Evolutionary conservation across 2,888 invertebrate species (phyloP).

Genomic region (Oconnorella tubifera): DNA sequence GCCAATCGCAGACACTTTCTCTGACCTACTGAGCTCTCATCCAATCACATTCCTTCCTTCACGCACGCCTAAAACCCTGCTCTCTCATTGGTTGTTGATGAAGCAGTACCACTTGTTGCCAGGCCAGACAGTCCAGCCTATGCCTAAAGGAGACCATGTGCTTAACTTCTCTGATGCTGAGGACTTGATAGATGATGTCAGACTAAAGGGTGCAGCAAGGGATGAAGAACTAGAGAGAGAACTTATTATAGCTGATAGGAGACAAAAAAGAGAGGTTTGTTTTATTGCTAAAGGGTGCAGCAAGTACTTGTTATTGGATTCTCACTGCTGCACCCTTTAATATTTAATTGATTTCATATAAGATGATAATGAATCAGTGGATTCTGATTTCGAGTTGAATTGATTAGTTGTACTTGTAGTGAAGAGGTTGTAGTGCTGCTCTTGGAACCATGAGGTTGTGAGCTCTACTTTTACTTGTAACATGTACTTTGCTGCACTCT

Average conservation of each 20-base stretch:
- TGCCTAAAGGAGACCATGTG: conserved; percentile 57
- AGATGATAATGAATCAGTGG: too few species aligned
- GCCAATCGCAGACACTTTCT: conserved; percentile 70
- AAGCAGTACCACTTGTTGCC: conserved; percentile 86
- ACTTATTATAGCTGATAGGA: conserved; percentile 48
- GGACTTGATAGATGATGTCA: conserved; percentile 73
- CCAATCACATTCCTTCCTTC: conserved; percentile 81
- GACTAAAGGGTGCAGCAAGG: conserved; percentile 71
- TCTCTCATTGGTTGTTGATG: conserved; percentile 86
- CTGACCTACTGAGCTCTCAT: conserved; percentile 77
- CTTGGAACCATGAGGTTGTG: too few species aligned
- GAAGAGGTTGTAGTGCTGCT: too few species aligned
- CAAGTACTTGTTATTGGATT: too few species aligned
- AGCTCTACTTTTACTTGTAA: too few species aligned
- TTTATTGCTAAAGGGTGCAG: too few species aligned
- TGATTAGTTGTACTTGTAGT: too few species aligned
- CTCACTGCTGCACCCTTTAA: too few species aligned
- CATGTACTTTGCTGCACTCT: too few species aligned
- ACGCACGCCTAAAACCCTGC: conserved; percentile 78
- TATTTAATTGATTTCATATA: too few species aligned
- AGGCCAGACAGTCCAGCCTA: conserved; percentile 69
- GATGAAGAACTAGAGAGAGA: conserved; percentile 75
- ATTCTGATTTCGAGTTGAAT: too few species aligned
- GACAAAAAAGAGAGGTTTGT: conserved; percentile 79
- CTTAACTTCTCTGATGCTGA: conserved; percentile 82